Conservation (phyloP, 2,113 vertebrate genomes). For the Balaeniceps rex region DNA sequence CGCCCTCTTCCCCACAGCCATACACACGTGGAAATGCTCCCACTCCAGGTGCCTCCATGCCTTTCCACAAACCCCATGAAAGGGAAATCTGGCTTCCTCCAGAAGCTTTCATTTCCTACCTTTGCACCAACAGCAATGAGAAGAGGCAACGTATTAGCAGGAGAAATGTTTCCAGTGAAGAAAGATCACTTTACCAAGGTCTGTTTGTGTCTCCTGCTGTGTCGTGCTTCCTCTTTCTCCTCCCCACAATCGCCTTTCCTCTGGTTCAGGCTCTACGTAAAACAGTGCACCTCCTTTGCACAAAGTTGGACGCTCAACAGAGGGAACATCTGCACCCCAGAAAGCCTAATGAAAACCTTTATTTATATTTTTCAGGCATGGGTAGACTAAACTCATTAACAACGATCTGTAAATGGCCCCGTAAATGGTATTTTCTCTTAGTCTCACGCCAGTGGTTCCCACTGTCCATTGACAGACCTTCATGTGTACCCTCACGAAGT, state of each 20-base stretch:
- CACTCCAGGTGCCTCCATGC: rapidly evolving
- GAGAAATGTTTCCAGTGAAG: background rate
- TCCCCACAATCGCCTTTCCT: background rate
- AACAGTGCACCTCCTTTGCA: background rate
- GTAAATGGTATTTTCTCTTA: background rate
- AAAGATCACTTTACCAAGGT: background rate
- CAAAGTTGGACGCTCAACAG: background rate
- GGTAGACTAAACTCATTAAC: background rate
- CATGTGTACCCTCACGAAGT: background rate
- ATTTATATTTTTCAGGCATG: background rate
- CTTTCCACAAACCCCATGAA: background rate
- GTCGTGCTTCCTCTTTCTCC: background rate
- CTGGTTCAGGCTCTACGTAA: background rate
- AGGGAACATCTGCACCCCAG: background rate
- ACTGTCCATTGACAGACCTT: background rate
- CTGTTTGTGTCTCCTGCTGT: background rate
- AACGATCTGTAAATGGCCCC: background rate
- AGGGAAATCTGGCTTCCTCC: background rate
- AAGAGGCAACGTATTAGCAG: background rate
- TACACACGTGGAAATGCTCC: background rate
- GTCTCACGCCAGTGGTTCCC: background rate
- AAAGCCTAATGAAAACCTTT: background rate
- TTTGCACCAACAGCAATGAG: background rate
- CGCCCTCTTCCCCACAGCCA: background rate
- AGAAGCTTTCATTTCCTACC: background rate